A percentile compares a stretch with the other conserved stretches of the same genome.
phyloP scores from a whole-genome alignment of 2,797 vertebrate genomes.

The Heteromormyrus szaboi region DNA sequence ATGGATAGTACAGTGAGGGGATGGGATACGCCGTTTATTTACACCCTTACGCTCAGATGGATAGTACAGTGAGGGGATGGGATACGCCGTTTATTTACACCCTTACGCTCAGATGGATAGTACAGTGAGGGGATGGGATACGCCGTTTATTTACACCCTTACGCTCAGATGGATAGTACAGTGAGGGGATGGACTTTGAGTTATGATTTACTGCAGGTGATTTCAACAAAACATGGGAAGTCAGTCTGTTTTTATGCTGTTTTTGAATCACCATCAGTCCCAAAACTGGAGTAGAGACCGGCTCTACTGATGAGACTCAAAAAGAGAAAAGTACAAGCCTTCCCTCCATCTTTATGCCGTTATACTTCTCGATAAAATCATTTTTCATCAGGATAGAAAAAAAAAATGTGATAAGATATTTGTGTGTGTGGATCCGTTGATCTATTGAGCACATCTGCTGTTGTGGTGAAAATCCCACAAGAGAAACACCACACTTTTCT shows the following conservation, averaged over 20 bases:
- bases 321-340: background rate
- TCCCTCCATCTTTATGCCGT: background rate
- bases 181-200: background rate
- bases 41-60: no score
- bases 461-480: background rate
- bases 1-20: no score
- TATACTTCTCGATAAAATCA: background rate
- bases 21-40: no score
- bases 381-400: background rate
- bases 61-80: no score
- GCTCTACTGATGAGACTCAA: background rate
- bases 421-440: background rate
- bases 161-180: no score
- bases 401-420: background rate
- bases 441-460: background rate
- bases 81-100: background rate
- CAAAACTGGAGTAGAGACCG: background rate
- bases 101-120: no score
- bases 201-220: background rate
- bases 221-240: background rate
- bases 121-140: background rate
- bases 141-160: no score
- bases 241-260: background rate
- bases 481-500: background rate
- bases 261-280: background rate